Evolutionary conservation across 2,888 invertebrate genomes (phyloP).

Genomic region (Atrina japonica): DNA sequence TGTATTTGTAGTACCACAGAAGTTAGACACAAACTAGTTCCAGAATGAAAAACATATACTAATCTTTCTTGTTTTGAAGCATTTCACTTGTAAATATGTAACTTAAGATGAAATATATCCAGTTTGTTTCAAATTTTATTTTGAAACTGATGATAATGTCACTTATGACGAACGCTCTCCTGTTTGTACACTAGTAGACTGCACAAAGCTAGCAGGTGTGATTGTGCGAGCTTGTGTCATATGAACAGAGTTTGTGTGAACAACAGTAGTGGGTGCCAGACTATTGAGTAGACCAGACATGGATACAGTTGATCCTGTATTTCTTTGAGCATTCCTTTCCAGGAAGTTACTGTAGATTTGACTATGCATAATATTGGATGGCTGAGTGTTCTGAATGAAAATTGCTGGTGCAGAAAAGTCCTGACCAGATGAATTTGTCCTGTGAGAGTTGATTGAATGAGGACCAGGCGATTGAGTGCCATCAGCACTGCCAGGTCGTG

Average conservation of each 20-base stretch:
- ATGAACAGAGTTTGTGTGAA: neutral
- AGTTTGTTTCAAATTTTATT: too few relatives aligned
- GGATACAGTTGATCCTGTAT: neutral
- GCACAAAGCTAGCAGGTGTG: constrained; percentile 20
- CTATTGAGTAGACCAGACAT: neutral
- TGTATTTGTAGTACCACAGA: too few relatives aligned
- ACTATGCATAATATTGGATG: constrained; percentile 12
- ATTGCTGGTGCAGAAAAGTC: constrained; percentile 15
- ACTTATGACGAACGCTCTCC: constrained; percentile 23
- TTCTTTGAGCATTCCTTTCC: neutral
- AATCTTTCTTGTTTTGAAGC: too few relatives aligned
- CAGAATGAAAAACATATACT: too few relatives aligned
- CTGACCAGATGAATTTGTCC: neutral
- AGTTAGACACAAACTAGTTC: too few relatives aligned
- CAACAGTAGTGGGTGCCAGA: too few relatives aligned
- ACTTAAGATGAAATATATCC: too few relatives aligned
- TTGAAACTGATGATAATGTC: too few relatives aligned
- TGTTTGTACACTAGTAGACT: constrained; percentile 26
- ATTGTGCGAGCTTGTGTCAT: neutral
- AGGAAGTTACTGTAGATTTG: constrained; percentile 29
- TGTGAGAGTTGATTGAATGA: neutral
- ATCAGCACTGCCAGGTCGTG: constrained; percentile 20
- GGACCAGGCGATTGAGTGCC: neutral
- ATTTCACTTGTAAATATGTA: too few relatives aligned
- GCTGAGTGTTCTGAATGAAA: constrained; percentile 26